Base-by-base conservation (phyloP, 2,888 invertebrate species). In the Magallana nippona region DNA sequence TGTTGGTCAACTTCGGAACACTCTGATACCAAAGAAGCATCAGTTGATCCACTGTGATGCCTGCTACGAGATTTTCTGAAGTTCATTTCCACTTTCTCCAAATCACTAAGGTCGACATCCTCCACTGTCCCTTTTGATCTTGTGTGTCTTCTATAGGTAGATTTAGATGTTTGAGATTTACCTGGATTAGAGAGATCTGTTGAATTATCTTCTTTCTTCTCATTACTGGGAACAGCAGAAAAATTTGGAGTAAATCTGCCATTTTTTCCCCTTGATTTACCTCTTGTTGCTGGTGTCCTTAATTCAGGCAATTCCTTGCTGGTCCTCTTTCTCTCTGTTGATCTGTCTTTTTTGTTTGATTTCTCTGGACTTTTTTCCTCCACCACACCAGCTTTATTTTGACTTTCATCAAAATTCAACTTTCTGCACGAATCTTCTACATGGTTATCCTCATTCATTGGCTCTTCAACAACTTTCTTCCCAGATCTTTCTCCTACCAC, bases 41-140 rank as follows among this genome's bases (percentile, higher is more conserved):
- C 82, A 55, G 82, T 55, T 19, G 82, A 82, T 44, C 77, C 82
- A 82, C 82, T 82, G 22, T 82, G 17, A 22, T 19, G 13, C n/a
- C 71, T n/a, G 19, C 22, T 27, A 10, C 57, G 19, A 27, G 15
- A 22, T 57, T 27, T 79, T n/a, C 27, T 22, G 3, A 79, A 17
- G 17, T 56, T 57, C 27, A 27, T 79, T 11, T 79, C 79, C 15
- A 27, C 17, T 57, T 79, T 79, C 11, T 57, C 57, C 19, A 27
- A 27, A 27, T 71, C 27, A 15, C 32, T 56, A 13, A 57, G 79
- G 27, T 22, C 79, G 22, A 79, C 56, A 56, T 79, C 19, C 10
- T 13, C 27, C 13, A 79, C 56, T n/a, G 79, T 17, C 27, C 56
- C 56, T 79, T 56, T 79, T 56, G 79, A 79, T 22, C 79, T 55